Conservation (phyloP, 2,113 vertebrate species). For the Mungos mungo region DNA sequence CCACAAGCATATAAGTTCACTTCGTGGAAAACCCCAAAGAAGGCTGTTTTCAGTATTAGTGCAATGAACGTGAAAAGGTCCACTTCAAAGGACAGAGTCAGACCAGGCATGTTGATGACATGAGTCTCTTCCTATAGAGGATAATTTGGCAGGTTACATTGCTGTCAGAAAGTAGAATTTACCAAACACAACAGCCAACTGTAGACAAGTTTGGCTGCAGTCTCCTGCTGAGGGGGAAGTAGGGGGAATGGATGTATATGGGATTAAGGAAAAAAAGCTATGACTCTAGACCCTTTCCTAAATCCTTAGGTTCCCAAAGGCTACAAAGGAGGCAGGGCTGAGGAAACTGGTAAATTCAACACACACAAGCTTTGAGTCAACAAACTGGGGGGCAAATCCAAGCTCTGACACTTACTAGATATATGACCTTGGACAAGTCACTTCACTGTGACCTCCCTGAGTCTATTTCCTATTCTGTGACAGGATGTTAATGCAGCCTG, state of each 20-base stretch:
- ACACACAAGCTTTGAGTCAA: neutral
- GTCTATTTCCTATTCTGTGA: neutral
- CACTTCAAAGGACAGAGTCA: neutral
- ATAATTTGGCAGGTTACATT: neutral
- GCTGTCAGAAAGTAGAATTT: neutral
- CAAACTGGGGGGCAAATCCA: neutral
- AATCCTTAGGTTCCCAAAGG: neutral
- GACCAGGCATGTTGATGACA: neutral
- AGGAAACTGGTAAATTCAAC: neutral
- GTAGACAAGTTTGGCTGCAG: neutral
- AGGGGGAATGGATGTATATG: neutral
- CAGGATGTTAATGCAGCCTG: neutral
- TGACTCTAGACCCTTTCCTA: neutral
- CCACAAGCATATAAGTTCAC: neutral
- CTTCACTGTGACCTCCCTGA: neutral
- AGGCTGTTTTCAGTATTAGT: neutral
- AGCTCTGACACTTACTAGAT: neutral
- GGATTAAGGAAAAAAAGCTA: neutral
- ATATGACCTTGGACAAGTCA: neutral
- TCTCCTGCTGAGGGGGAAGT: neutral
- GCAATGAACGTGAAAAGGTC: neutral
- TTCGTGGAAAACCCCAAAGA: neutral
- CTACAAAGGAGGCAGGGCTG: neutral
- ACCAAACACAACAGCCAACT: neutral
- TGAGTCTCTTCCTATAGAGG: neutral